Evolutionary conservation across 2,113 vertebrate species (phyloP).

Genomic region (Amia ocellicauda): DNA sequence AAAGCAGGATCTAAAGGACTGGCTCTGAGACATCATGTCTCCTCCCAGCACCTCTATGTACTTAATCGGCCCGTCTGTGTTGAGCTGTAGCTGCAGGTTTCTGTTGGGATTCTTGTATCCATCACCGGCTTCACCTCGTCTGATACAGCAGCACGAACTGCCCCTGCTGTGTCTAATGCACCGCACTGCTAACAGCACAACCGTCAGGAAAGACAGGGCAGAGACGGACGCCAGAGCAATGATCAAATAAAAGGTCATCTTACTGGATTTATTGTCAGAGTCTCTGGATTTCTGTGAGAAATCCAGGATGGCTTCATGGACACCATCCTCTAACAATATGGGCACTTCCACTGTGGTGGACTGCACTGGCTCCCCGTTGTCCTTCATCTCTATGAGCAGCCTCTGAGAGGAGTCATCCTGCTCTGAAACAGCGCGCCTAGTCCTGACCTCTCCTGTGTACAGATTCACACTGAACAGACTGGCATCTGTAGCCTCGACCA

Average conservation of each 20-base stretch:
- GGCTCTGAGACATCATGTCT: conserved; percentile 67
- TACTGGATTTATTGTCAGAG: conserved; percentile 53
- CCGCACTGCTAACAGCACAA: conserved; percentile 61
- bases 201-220: conserved; percentile 65
- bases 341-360: conserved; percentile 62
- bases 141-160: conserved; percentile 54
- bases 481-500: conserved; percentile 60
- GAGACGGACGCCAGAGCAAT: conserved; percentile 68
- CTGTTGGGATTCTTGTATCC: conserved; percentile 56
- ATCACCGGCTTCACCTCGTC: conserved; percentile 37
- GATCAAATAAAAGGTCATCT: conserved; percentile 64
- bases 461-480: conserved; percentile 62
- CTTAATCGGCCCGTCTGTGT: conserved; percentile 72
- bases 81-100: conserved; percentile 69
- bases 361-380: conserved; percentile 63
- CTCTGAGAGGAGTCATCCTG: conserved; percentile 66
- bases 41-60: conserved; percentile 74
- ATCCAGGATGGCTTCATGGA: conserved; percentile 57
- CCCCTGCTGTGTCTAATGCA: conserved; percentile 57
- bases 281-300: conserved; percentile 52
- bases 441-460: conserved; percentile 71
- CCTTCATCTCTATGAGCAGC: conserved; percentile 64
- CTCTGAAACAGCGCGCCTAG: conserved; percentile 57
- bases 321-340: conserved; percentile 63
- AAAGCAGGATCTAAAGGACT: conserved; percentile 73